Percentiles rank a stretch among this genome's conserved stretches.
Conservation (phyloP, 2,113 vertebrate genomes). For the Sporophila hypoxantha region DNA sequence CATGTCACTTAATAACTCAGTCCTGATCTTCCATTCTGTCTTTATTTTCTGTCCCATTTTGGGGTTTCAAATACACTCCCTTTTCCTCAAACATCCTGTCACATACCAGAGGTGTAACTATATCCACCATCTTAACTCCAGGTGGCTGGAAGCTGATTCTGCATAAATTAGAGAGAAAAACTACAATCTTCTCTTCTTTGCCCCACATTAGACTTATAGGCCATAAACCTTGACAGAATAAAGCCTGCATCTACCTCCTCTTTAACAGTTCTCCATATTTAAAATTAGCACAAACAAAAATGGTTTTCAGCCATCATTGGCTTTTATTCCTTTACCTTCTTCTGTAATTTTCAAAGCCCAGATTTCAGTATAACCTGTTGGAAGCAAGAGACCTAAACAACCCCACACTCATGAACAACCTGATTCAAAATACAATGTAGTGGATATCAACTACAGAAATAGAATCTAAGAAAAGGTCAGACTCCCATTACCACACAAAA, state of each 20-base stretch:
- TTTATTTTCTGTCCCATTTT: slow-evolving; percentile 30
- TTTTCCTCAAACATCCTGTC: slow-evolving; percentile 38
- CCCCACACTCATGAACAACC: background rate
- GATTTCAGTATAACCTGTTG: background rate
- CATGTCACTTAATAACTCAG: slow-evolving; percentile 55
- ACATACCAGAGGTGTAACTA: slow-evolving; percentile 34
- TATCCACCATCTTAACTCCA: slow-evolving; percentile 20
- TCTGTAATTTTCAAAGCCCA: background rate
- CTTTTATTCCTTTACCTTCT: background rate
- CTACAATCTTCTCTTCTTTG: background rate
- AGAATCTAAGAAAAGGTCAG: background rate
- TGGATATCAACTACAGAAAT: background rate
- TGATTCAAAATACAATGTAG: background rate
- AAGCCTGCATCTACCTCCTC: background rate
- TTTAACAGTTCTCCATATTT: background rate
- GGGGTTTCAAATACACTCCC: slow-evolving; percentile 11
- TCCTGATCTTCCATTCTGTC: slow-evolving; percentile 23
- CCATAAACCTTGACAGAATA: background rate
- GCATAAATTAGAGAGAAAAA: slow-evolving; percentile 30
- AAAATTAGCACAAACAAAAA: background rate
- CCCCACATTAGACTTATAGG: background rate
- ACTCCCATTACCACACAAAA: background rate
- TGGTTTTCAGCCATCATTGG: background rate
- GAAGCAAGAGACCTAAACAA: background rate
- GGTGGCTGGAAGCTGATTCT: slow-evolving; percentile 42